Evolutionary conservation across 2,888 invertebrate genomes (phyloP).

Genomic region (Catocala fraxini): DNA sequence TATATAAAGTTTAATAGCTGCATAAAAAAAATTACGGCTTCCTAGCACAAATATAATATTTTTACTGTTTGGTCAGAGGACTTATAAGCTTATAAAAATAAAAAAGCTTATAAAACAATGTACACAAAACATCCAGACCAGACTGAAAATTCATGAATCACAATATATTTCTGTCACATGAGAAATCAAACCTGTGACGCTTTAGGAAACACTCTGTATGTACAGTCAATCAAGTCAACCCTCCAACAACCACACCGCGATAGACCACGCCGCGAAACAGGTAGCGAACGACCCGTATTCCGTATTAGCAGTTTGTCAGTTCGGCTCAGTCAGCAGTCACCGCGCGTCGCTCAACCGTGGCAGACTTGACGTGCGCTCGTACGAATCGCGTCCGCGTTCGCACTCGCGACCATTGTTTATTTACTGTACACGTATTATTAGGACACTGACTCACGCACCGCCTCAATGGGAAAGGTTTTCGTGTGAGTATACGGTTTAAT

Average conservation of each 20-base stretch:
- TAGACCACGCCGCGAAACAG: neutral
- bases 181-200: too few species aligned
- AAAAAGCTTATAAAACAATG: too few species aligned
- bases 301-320: constrained; percentile 4
- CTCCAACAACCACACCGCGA: neutral
- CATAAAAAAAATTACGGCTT: too few species aligned
- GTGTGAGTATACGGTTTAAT: constrained; percentile 62
- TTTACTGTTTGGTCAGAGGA: too few species aligned
- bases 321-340: constrained; percentile 52
- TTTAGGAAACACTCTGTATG: too few species aligned
- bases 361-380: constrained; percentile 47
- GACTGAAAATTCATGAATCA: too few species aligned
- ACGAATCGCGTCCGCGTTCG: constrained; percentile 23
- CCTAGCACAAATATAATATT: too few species aligned
- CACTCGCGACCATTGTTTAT: constrained; percentile 48
- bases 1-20: too few species aligned
- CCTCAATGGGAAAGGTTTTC: constrained; percentile 70
- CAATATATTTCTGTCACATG: too few species aligned
- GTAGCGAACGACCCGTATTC: constrained; percentile 2
- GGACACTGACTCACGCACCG: constrained; percentile 50
- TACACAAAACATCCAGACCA: too few species aligned
- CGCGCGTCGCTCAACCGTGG: constrained; percentile 60
- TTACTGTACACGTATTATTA: constrained; percentile 48
- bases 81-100: too few species aligned
- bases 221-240: neutral